These are phyloP conservation scores for Coregonus suidteri DNA, from an alignment of 2,797 vertebrate genomes.

Conservation along the genomic window DNA sequence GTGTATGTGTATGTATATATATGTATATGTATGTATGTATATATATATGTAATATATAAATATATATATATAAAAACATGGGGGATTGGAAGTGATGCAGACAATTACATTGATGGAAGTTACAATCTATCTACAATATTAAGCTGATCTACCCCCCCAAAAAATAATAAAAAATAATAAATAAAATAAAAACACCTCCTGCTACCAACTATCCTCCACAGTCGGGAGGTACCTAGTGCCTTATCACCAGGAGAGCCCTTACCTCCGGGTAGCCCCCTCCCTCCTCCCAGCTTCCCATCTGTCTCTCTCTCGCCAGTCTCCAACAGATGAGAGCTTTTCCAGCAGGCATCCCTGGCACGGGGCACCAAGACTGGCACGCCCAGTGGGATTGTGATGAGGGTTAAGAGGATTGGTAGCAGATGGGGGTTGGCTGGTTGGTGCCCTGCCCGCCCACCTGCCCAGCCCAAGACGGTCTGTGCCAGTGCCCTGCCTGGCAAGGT, in stretches of 20 bases:
- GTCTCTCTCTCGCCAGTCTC: conserved; percentile 27
- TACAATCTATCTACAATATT: too few species aligned
- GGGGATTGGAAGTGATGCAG: too few species aligned
- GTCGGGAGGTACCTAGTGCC: conserved; percentile 28
- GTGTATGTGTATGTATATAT: too few species aligned
- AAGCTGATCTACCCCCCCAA: too few species aligned
- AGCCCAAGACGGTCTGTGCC: conserved; percentile 49
- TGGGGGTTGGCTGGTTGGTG: neutral
- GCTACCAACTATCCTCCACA: conserved; percentile 21
- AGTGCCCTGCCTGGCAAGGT: conserved; percentile 38
- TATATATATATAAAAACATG: too few species aligned
- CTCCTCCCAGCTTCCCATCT: conserved; percentile 40
- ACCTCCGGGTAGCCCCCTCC: conserved; percentile 33
- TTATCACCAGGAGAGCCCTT: conserved; percentile 43
- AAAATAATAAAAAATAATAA: too few species aligned
- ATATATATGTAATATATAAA: too few species aligned
- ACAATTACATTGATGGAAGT: too few species aligned
- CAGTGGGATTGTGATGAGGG: conserved; percentile 51
- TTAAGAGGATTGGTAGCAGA: conserved; percentile 57
- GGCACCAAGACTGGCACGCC: conserved; percentile 45
- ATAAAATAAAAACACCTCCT: too few species aligned
- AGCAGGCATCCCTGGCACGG: conserved; percentile 51
- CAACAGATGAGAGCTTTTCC: conserved; percentile 27
- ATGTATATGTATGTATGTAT: too few species aligned
- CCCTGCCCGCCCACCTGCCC: conserved; percentile 25